A percentile compares a stretch with the other conserved stretches of the same genome.
phyloP scores from a whole-genome alignment of 2,113 vertebrate species.

The Oncorhynchus nerka region DNA sequence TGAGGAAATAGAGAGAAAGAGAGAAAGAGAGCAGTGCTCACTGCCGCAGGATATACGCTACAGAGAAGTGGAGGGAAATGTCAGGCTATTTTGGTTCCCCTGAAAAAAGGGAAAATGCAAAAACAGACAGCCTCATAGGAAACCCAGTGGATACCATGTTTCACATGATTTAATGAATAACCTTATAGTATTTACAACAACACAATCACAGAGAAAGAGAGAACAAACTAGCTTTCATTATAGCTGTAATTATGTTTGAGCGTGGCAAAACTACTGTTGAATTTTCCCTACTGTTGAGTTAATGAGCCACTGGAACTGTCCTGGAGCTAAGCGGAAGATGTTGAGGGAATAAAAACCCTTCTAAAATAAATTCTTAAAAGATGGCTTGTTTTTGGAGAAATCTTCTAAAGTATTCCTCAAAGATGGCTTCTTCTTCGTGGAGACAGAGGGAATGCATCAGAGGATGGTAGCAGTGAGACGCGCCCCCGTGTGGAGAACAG shows the following conservation, averaged over 20 bases:
- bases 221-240: conserved; percentile 9
- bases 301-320: background rate
- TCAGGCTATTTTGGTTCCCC: conserved; percentile 3
- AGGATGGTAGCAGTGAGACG: background rate
- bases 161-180: conserved; percentile 13
- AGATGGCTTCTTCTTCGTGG: background rate
- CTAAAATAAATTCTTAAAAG: background rate
- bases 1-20: background rate
- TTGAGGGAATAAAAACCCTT: conserved; percentile 13
- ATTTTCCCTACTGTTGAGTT: conserved; percentile 14
- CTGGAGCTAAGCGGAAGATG: background rate
- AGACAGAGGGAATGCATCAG: too few species aligned
- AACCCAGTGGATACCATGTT: conserved; percentile 24
- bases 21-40: background rate
- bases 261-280: conserved; percentile 12
- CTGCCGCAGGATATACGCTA: background rate
- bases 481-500: background rate
- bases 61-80: conserved; percentile 10
- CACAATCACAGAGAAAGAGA: conserved; percentile 19
- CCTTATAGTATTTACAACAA: conserved; percentile 32
- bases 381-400: too few species aligned
- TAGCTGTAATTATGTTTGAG: conserved; percentile 19
- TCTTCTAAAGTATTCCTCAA: background rate
- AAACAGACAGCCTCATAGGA: conserved; percentile 34
- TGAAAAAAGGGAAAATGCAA: conserved; percentile 9